Conservation (phyloP, 1,140 invertebrate species). For the Chrysoperla carnea region DNA sequence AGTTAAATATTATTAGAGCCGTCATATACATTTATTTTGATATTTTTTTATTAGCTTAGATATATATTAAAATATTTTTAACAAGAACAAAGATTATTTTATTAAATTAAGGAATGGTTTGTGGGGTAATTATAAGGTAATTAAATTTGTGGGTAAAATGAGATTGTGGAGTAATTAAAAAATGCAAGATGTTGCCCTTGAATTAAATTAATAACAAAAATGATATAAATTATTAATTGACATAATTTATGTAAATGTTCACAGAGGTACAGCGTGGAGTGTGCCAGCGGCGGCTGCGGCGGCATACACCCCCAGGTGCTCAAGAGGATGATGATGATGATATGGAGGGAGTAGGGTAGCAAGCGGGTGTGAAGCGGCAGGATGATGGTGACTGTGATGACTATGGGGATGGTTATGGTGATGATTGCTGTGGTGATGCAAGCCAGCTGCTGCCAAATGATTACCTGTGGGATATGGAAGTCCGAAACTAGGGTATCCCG, state of each 20-base stretch:
- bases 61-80: no score
- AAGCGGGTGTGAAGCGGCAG: conserved; percentile 27
- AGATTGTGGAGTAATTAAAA: no score
- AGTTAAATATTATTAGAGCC: no score
- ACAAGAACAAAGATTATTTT: no score
- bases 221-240: no score
- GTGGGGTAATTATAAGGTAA: no score
- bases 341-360: conserved; percentile 30
- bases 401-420: conserved; percentile 16
- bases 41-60: no score
- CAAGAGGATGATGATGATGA: conserved; percentile 44
- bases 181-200: no score
- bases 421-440: conserved; percentile 32
- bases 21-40: no score
- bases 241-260: conserved; percentile 25
- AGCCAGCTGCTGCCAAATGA: conserved; percentile 48
- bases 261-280: conserved; percentile 68
- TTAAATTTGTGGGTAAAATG: no score
- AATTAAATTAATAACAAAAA: no score
- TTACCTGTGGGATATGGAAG: conserved; percentile 94
- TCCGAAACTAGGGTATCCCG: conserved; percentile 91
- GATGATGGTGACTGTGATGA: conserved; percentile 21
- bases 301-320: conserved; percentile 38
- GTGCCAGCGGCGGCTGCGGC: conserved; percentile 21
- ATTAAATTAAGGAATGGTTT: no score